These are phyloP conservation scores for Hydriomena furcata DNA, from an alignment of 2,888 invertebrate genomes.

Conservation along the genomic window DNA sequence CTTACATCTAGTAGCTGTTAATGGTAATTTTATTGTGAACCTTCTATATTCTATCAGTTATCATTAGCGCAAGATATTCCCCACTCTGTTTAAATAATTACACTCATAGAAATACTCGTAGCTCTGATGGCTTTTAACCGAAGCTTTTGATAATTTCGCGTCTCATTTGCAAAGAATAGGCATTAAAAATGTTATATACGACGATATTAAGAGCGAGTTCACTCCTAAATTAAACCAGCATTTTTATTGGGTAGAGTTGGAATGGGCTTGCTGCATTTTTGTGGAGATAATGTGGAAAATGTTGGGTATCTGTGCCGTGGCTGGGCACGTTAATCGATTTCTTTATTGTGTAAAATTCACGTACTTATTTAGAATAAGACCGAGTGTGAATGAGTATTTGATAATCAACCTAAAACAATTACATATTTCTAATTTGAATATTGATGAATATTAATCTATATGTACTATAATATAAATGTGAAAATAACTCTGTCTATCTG, in stretches of 20 bases:
- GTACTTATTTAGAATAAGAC: neutral
- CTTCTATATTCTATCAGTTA: too few species aligned
- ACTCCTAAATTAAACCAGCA: constrained; percentile 21
- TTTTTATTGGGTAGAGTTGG: constrained; percentile 28
- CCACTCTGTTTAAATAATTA: constrained; percentile 9
- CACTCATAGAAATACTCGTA: constrained; percentile 18
- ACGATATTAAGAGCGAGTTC: constrained; percentile 30
- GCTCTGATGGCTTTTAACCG: constrained; percentile 26
- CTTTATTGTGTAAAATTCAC: constrained; percentile 31
- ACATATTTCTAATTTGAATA: too few species aligned
- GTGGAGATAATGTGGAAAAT: constrained; percentile 20
- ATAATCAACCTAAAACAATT: too few species aligned
- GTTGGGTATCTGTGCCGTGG: constrained; percentile 8
- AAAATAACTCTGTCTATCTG: too few species aligned
- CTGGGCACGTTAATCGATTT: constrained; percentile 20
- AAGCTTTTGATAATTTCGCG: constrained; percentile 33
- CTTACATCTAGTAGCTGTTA: too few species aligned
- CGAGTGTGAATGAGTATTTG: too few species aligned
- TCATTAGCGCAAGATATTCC: neutral
- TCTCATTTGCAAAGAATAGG: constrained; percentile 36
- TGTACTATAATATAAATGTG: too few species aligned
- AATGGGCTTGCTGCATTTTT: constrained; percentile 31
- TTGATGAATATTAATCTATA: too few species aligned
- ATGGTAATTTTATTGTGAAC: too few species aligned
- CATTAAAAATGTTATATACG: constrained; percentile 36